A percentile compares a stretch with the other conserved stretches of the same genome.
Evolutionary conservation across 2,113 vertebrate genomes (phyloP).

Genomic region (Petaurus breviceps): DNA sequence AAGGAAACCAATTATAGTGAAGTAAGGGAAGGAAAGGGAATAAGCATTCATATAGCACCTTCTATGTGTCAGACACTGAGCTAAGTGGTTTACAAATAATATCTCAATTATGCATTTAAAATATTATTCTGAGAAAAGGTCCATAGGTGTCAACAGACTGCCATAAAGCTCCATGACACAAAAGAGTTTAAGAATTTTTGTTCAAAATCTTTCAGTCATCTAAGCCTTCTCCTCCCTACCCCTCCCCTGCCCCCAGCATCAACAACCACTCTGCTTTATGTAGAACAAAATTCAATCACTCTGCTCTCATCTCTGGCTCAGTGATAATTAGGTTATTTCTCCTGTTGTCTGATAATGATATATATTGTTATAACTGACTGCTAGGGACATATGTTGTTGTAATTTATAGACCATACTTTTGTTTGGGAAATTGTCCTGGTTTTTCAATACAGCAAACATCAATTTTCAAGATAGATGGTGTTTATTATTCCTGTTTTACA

Average conservation of each 20-base stretch:
- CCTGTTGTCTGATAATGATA: slow-evolving; percentile 51
- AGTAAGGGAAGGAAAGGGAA: no score
- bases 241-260: neutral
- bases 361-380: slow-evolving; percentile 40
- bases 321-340: slow-evolving; percentile 50
- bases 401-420: slow-evolving; percentile 66
- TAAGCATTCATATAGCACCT: no score
- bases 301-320: slow-evolving; percentile 54
- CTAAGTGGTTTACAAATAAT: no score
- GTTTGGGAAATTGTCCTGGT: slow-evolving; percentile 71
- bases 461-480: neutral
- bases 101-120: neutral
- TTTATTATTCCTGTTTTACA: neutral
- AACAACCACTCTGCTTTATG: slow-evolving; percentile 13
- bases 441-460: slow-evolving; percentile 67
- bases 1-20: no score
- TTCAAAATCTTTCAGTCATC: slow-evolving; percentile 22
- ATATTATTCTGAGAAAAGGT: neutral
- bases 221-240: neutral
- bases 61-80: no score
- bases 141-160: neutral
- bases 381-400: slow-evolving; percentile 13
- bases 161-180: no score
- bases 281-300: slow-evolving; percentile 37
- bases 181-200: neutral